phyloP scores from a whole-genome alignment of 2,888 invertebrate species.

The Papilio demoleus region DNA sequence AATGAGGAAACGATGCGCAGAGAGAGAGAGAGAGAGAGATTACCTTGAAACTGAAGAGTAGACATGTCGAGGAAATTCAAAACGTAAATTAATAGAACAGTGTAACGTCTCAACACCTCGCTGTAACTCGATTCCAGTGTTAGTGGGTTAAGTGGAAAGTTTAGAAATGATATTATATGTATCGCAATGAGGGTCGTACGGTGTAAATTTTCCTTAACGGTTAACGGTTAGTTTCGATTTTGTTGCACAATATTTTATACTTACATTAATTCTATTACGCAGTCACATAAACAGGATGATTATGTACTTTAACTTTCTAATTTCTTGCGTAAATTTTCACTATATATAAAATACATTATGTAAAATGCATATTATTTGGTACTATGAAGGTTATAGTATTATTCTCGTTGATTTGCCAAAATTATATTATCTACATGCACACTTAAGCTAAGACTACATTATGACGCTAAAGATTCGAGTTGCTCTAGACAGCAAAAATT shows the following conservation, averaged over 20 bases:
- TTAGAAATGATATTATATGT: slow-evolving; percentile 43
- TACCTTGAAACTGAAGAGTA: background rate
- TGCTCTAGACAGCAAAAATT: too few relatives aligned
- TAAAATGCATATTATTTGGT: background rate
- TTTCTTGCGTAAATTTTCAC: background rate
- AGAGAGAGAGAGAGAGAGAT: too few relatives aligned
- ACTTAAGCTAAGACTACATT: too few relatives aligned
- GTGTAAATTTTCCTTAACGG: slow-evolving; percentile 35
- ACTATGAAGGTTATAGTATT: background rate
- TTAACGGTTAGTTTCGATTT: slow-evolving; percentile 18
- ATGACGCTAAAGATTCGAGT: too few relatives aligned
- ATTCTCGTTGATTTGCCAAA: background rate
- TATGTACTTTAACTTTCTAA: background rate
- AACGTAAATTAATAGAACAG: slow-evolving; percentile 45
- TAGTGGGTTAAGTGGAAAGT: slow-evolving; percentile 63
- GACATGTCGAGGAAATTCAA: slow-evolving; percentile 37
- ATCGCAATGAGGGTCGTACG: slow-evolving; percentile 29
- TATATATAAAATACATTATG: background rate
- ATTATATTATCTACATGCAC: too few relatives aligned
- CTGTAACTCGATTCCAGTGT: slow-evolving; percentile 60
- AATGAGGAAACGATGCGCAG: too few relatives aligned
- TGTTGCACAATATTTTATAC: slow-evolving; percentile 5
- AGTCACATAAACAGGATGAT: background rate
- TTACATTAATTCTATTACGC: background rate
- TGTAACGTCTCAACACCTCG: slow-evolving; percentile 65